Evolutionary conservation across 2,113 vertebrate species (phyloP), one percentile per base, ranked within the genome.

Genomic region (Ancistrus triradiatus): DNA sequence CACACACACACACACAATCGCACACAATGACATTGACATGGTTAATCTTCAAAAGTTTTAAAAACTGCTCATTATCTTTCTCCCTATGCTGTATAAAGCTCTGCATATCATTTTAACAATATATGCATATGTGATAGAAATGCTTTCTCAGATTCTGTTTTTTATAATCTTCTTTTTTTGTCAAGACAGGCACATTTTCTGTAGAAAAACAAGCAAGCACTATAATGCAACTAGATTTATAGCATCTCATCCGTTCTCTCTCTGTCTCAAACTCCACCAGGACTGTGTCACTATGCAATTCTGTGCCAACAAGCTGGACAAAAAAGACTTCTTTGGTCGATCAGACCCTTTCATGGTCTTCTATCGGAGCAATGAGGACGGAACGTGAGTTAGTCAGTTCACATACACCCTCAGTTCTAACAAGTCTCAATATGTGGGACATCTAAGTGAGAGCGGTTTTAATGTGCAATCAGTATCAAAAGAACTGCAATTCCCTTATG

Each of bases 261-360:
- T 50, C 51, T 68, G 19, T 40, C 59, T 70, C 10, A 57, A 47
- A 44, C 15, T 22, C 28, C 14, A 6, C 13, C 78, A 95, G 93
- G 93, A 95, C 52, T 90, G 89, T 0, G 83, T 90, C 74, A 92
- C 90, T 13, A 93, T 95, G 92, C 92, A 95, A 78, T 93, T 95
- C 82, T 94, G 92, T 76, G 93, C 91, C 82, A 91, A 93, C 83
- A 94, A 94, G 66, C 83, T 95, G 82, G 93, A 95, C 83, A 95
- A 95, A 81, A 95, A 95, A 70, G 93, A 95, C 76, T 95, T 95
- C 81, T 95, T 95, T 49, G 93, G 93, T 58, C 94, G 94, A 74
- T 95, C 93, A 0, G 93, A 95, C 73, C 93, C 93, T 13, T 95
- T 95, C 80, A 83, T 95, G 90, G 92, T 94, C 52, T 94, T 95